These are phyloP conservation scores for Toxotes lorentzi DNA, from an alignment of 2,797 vertebrate species.

Conservation along the genomic window DNA sequence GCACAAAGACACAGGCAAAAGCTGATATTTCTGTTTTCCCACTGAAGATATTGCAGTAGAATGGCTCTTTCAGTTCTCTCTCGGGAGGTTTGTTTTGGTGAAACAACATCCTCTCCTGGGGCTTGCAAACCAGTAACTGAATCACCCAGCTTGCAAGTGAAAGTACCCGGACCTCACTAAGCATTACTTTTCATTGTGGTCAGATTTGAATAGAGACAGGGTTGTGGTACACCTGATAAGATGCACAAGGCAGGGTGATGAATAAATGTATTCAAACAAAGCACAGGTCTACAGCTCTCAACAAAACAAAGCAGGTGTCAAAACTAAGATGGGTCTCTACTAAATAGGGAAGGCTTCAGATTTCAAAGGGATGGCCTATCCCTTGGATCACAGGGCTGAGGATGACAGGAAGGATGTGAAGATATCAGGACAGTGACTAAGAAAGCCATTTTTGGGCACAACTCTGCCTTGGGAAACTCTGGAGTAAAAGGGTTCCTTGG, in stretches of 20 bases:
- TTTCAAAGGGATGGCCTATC: constrained; percentile 68
- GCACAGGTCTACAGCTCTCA: constrained; percentile 8
- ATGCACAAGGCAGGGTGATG: too few species aligned
- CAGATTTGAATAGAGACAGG: constrained; percentile 28
- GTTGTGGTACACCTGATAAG: not conserved
- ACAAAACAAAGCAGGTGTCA: constrained; percentile 55
- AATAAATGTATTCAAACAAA: constrained; percentile 27
- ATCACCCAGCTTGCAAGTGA: constrained; percentile 46
- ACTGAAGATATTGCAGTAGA: constrained; percentile 59
- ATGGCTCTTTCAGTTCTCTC: constrained; percentile 42
- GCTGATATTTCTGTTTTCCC: constrained; percentile 47
- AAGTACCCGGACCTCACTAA: constrained; percentile 56
- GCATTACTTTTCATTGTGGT: constrained; percentile 41
- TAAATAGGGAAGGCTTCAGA: constrained; percentile 39
- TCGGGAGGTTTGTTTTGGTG: constrained; percentile 46
- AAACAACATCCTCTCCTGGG: constrained; percentile 64
- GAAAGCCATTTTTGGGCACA: constrained; percentile 81
- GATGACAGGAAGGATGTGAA: constrained; percentile 58
- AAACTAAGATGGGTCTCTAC: constrained; percentile 12
- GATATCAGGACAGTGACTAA: constrained; percentile 61
- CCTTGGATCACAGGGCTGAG: constrained; percentile 51
- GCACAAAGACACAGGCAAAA: constrained; percentile 24
- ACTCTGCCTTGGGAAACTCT: constrained; percentile 74
- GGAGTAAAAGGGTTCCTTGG: constrained; percentile 53
- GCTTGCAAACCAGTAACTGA: constrained; percentile 59